Base-by-base conservation (phyloP, 2,113 vertebrate species). In the Puma concolor region DNA sequence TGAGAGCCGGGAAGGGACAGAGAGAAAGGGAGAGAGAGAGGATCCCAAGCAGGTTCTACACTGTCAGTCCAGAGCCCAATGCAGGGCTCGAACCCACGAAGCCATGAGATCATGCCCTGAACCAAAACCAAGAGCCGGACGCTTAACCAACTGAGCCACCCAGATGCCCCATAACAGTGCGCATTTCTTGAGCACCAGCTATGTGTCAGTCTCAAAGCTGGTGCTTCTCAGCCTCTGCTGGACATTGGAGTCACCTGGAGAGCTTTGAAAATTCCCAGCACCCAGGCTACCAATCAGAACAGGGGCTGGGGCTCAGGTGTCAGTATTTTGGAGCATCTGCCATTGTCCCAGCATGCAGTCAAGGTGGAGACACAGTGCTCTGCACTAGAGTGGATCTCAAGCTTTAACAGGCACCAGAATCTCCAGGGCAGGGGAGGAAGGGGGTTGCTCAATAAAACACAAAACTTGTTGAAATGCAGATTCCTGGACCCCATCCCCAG, bases 301-400 rank as follows among this genome's bases (percentile, higher is more conserved):
- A n/a, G 66, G 38, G 16, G 44, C 14, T 36, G 63, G 36, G 52
- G 44, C 50, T 21, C 63, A 60, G 64, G 63, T 44, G 60, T 77
- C 71, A 11, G 23, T 5, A 9, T 17, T 7, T 8, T 16, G 25
- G 60, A 27, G 36, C 31, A 21, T 31, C 23, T 17, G 4, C 48
- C 13, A 4, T 15, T 15, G 15, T 57, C 25, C 7, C 50, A 41
- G 0, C 0, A 12, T 21, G 14, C 38, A 36, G 29, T 19, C 64
- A 3, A 38, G 38, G 7, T 2, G 44, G 36, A 64, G 52, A n/a
- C 8, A 10, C 29, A 8, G 36, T 0, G 5, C 66, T 31, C 36
- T 50, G 13, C 38, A 25, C 64, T 14, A 33, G 6, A 2, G 38
- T 5, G 31, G 15, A 31, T 36, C 77, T 88, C 14, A 0, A 7